These are phyloP conservation scores for Folsomia manolachei DNA, from an alignment of 2,888 invertebrate species.

Conservation along the genomic window DNA sequence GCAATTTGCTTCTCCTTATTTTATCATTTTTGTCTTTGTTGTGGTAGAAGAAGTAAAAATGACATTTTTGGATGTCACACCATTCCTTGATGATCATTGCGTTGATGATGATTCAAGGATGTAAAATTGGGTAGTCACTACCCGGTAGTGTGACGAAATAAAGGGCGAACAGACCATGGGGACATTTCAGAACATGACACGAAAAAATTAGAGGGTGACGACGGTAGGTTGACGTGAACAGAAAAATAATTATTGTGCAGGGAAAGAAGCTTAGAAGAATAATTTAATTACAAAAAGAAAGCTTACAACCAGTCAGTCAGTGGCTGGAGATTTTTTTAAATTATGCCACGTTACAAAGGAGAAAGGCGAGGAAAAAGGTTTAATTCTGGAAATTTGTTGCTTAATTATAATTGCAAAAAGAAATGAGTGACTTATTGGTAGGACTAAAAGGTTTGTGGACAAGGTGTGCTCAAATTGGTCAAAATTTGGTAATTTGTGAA, in stretches of 20 bases:
- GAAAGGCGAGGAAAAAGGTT: constrained; percentile 14
- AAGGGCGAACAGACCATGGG: not conserved
- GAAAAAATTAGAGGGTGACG: constrained; percentile 4
- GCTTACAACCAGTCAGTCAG: constrained; percentile 6
- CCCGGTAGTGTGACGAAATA: not conserved
- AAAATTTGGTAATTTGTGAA: no score
- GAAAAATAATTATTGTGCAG: constrained; percentile 29
- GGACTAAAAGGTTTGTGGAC: not conserved
- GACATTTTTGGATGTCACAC: not conserved
- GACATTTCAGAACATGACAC: not conserved
- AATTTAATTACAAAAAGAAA: constrained; percentile 51
- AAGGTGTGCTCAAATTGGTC: no score
- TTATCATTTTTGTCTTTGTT: not conserved
- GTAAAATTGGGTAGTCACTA: not conserved
- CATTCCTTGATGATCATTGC: no score
- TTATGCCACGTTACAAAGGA: constrained; percentile 34
- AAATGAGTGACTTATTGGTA: no score
- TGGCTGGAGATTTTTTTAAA: constrained; percentile 44
- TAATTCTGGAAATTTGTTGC: not conserved
- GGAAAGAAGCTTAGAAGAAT: constrained; percentile 45
- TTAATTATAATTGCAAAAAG: not conserved
- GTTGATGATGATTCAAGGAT: constrained; percentile 4
- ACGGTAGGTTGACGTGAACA: constrained; percentile 26
- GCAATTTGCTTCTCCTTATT: not conserved
- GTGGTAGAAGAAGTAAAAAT: not conserved